phyloP scores from a whole-genome alignment of 2,888 invertebrate genomes.

The Limnephilus auricula region DNA sequence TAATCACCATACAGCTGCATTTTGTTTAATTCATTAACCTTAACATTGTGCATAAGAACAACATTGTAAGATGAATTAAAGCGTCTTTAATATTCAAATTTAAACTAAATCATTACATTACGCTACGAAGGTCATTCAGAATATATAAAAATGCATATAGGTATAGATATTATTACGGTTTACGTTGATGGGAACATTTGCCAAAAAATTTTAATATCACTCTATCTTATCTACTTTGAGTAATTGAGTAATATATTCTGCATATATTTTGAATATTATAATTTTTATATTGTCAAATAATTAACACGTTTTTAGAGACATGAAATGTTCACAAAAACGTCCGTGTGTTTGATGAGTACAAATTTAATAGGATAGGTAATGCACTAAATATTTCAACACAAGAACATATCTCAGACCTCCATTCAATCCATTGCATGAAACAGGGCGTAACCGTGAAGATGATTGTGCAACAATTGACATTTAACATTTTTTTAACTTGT shows the following conservation, averaged over 20 bases:
- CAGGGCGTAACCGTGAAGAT: not conserved
- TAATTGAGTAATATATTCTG: not conserved
- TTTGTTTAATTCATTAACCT: no score
- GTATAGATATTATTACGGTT: not conserved
- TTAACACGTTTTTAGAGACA: not conserved
- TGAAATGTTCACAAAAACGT: not conserved
- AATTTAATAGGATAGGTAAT: not conserved
- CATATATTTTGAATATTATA: not conserved
- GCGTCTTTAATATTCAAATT: not conserved
- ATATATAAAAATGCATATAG: not conserved
- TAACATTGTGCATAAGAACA: no score
- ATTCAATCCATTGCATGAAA: not conserved
- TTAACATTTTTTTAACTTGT: not conserved
- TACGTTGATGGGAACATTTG: not conserved
- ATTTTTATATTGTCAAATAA: not conserved
- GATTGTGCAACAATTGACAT: not conserved
- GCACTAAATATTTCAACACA: not conserved
- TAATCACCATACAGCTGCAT: no score
- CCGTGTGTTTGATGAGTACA: not conserved
- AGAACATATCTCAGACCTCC: not conserved
- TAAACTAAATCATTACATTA: not conserved
- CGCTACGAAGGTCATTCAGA: not conserved
- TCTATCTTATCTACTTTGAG: not conserved
- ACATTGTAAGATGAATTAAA: no score
- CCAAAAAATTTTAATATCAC: not conserved